Evolutionary conservation across 2,888 invertebrate genomes (phyloP).

Genomic region (Eupithecia subfuscata): DNA sequence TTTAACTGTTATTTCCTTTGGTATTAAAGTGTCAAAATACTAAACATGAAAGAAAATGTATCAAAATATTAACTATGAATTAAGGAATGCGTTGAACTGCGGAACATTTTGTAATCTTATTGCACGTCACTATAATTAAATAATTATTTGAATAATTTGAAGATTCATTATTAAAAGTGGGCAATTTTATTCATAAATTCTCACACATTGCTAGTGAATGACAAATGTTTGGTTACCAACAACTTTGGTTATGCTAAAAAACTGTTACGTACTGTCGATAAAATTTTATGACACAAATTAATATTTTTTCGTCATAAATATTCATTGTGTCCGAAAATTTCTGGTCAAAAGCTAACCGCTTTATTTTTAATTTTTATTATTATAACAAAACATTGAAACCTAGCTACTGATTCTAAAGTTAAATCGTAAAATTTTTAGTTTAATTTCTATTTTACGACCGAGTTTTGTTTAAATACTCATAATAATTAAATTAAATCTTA

Average conservation of each 20-base stretch:
- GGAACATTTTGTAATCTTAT: too few relatives aligned
- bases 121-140: too few relatives aligned
- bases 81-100: too few relatives aligned
- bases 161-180: neutral
- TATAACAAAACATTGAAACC: slow-evolving; percentile 22
- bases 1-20: too few relatives aligned
- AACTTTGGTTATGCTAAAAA: slow-evolving; percentile 1
- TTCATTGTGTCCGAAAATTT: slow-evolving; percentile 15
- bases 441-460: slow-evolving; percentile 28
- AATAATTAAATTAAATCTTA: slow-evolving; percentile 32
- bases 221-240: neutral
- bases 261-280: neutral
- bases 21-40: too few relatives aligned
- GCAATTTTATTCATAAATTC: neutral
- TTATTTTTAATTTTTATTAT: slow-evolving; percentile 15
- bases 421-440: slow-evolving; percentile 32
- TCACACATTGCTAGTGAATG: neutral
- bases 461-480: slow-evolving; percentile 36
- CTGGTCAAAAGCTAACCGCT: slow-evolving; percentile 14
- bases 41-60: too few relatives aligned
- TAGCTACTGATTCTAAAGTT: slow-evolving; percentile 31
- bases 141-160: neutral
- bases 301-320: slow-evolving; percentile 27
- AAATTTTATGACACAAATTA: slow-evolving; percentile 16
- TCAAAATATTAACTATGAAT: too few relatives aligned